These are phyloP conservation scores for Habrosyne pyritoides DNA, from an alignment of 2,888 invertebrate genomes.

Conservation along the genomic window DNA sequence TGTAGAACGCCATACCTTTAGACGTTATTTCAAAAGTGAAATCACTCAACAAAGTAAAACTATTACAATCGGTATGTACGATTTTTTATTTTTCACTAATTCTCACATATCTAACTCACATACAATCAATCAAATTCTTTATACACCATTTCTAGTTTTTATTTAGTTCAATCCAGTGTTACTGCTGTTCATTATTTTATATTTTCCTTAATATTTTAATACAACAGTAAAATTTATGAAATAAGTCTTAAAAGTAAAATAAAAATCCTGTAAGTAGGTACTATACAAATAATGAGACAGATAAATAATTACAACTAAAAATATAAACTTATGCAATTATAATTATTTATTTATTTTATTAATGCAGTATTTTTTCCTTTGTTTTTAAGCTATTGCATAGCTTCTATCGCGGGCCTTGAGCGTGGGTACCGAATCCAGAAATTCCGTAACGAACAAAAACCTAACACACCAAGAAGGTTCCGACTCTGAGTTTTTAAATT, in stretches of 20 bases:
- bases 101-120: neutral
- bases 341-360: too few relatives aligned
- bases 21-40: neutral
- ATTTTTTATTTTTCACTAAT: slow-evolving; percentile 1
- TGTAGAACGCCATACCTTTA: too few relatives aligned
- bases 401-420: too few relatives aligned
- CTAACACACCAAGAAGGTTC: too few relatives aligned
- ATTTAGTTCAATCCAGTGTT: neutral
- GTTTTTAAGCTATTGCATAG: too few relatives aligned
- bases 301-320: slow-evolving; percentile 9
- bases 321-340: too few relatives aligned
- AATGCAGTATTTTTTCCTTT: too few relatives aligned
- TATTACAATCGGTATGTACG: neutral
- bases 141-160: neutral
- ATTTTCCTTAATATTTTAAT: neutral
- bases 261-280: slow-evolving; percentile 1
- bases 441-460: too few relatives aligned
- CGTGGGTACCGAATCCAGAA: too few relatives aligned
- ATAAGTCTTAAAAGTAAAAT: slow-evolving; percentile 3
- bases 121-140: neutral
- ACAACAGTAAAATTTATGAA: neutral
- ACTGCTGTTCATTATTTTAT: neutral
- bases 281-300: slow-evolving; percentile 2
- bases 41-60: neutral
- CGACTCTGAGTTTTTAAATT: too few relatives aligned